Base-by-base conservation (phyloP, 1,140 invertebrate species). In the Metopolophium dirhodum region DNA sequence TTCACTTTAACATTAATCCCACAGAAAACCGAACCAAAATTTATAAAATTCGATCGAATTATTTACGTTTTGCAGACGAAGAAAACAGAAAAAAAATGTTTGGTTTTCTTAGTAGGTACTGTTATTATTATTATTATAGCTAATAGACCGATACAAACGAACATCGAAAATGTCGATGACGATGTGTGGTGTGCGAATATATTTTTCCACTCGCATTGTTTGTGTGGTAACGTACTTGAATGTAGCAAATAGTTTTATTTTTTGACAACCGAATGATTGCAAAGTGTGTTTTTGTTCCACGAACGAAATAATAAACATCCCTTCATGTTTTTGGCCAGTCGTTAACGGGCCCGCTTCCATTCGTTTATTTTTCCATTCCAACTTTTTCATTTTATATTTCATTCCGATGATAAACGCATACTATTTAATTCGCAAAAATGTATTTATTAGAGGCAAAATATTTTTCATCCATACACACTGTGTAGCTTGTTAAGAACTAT, bases 101-200 rank as follows among this genome's bases (percentile, higher is more conserved):
- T n/a, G n/a, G 18, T 77, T 77, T 61, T 77, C 30, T 77, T 77
- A 77, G 30, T 68, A 68, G 30, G 35, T 83, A n/a, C 35, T 6
- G 77, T 23, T 41, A 35, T 41, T 83, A 41, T 83, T 83, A 83
- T 83, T 83, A 83, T 83, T 83, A 83, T 77, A 83, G 82, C 37
- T 83, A 83, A 83, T 83, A 83, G 37, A n/a, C 30, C 61, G 30
- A 77, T 77, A 77, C n/a, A 77, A 77, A 77, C 61, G 61, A 77
- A 77, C 61, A 77, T 77, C 22, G 37, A 83, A 83, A 35, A 37
- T 83, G 8, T 83, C 82, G 37, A 37, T 83, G 22, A 83, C 37
- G 82, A 83, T 41, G 82, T 41, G 7, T 83, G 35, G 82, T 41
- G 7, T 83, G 35, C 22, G 35, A 83, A 83, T 83, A 37, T 20